Conservation (phyloP, 1,140 invertebrate species). For the Popillia japonica region DNA sequence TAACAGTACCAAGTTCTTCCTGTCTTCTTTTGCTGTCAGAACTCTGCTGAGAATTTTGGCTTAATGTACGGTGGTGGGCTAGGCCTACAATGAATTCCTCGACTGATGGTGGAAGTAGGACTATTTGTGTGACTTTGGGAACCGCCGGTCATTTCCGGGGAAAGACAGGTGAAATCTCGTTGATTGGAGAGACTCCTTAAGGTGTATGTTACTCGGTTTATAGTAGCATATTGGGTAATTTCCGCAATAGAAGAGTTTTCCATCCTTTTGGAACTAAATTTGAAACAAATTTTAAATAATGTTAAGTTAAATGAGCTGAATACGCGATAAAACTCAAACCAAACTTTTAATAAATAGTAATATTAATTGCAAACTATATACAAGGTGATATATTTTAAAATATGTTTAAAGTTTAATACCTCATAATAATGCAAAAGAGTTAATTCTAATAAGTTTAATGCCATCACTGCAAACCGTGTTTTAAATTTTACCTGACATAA, state of each 20-base stretch:
- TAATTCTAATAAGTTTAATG: not conserved
- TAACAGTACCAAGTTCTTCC: slow-evolving; percentile 57
- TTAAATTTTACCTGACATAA: slow-evolving; percentile 51
- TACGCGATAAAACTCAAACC: not conserved
- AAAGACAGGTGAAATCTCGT: slow-evolving; percentile 46
- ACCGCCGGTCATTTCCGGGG: slow-evolving; percentile 47
- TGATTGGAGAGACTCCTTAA: slow-evolving; percentile 48
- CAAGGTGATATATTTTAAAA: not conserved
- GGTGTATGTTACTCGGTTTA: slow-evolving; percentile 46
- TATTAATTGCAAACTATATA: not conserved
- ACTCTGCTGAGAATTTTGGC: slow-evolving; percentile 54
- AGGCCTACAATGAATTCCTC: slow-evolving; percentile 55
- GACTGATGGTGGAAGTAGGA: slow-evolving; percentile 52
- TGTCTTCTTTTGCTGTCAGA: slow-evolving; percentile 52
- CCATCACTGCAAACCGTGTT: slow-evolving; percentile 10
- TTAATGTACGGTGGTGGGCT: slow-evolving; percentile 57
- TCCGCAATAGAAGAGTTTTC: slow-evolving; percentile 42
- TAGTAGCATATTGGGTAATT: slow-evolving; percentile 48
- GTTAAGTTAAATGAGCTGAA: not conserved
- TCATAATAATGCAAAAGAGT: slow-evolving; percentile 1
- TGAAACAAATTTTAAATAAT: not conserved
- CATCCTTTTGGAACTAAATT: slow-evolving; percentile 45
- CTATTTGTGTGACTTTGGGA: slow-evolving; percentile 52
- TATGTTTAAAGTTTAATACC: not conserved
- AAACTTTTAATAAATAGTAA: slow-evolving; percentile 1